Evolutionary conservation across 35 echinoderm and acorn worm species (phyloP).

Genomic region (Acanthaster planci): DNA sequence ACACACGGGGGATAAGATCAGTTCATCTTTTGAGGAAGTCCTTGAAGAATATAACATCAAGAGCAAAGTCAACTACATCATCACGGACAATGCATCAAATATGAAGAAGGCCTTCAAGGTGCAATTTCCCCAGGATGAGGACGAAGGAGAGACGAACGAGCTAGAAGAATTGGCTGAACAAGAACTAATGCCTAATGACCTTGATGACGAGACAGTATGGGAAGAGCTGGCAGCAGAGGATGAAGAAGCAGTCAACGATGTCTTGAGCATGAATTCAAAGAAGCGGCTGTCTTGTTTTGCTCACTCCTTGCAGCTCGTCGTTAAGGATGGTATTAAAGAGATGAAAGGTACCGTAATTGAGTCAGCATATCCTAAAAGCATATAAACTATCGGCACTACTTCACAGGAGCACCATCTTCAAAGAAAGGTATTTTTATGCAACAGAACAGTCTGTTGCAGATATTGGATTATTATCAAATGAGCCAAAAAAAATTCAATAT

Average conservation of each 20-base stretch:
- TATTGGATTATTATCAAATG: too few species aligned
- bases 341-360: conserved; percentile 10
- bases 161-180: neutral
- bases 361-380: conserved; percentile 23
- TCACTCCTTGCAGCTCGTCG: conserved; percentile 34
- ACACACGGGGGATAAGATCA: conserved; percentile 28
- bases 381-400: conserved; percentile 22
- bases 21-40: conserved; percentile 18
- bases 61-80: conserved; percentile 5
- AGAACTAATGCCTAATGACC: too few species aligned
- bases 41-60: conserved; percentile 21
- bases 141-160: conserved; percentile 15
- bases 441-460: too few species aligned
- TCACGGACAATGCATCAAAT: conserved; percentile 17
- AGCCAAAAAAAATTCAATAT: too few species aligned
- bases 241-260: neutral
- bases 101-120: conserved; percentile 33
- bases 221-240: conserved; percentile 32
- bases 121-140: neutral
- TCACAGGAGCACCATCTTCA: conserved; percentile 42
- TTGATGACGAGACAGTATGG: conserved; percentile 23
- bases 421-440: conserved; percentile 33
- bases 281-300: conserved; percentile 44
- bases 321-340: conserved; percentile 39
- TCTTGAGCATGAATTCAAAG: neutral